Conservation (phyloP, 2,113 vertebrate genomes). For the Clinocottus analis region DNA sequence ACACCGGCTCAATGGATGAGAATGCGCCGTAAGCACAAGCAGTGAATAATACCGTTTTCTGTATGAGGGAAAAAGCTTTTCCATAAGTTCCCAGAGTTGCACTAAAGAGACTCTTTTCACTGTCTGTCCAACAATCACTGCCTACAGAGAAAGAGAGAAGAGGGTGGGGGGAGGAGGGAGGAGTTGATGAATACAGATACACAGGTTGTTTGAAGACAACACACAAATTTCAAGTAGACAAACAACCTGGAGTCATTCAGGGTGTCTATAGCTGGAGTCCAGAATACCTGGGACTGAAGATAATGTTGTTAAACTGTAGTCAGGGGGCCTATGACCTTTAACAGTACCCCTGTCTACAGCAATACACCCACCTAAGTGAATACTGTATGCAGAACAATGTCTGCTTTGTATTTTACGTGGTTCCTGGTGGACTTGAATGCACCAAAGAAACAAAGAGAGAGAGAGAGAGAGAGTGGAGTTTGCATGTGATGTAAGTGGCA, state of each 20-base stretch:
- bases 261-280: neutral
- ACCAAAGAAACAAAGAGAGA: neutral
- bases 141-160: constrained; percentile 68
- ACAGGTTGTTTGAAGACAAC: neutral
- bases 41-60: constrained; percentile 76
- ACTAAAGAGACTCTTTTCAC: constrained; percentile 78
- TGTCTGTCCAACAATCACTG: constrained; percentile 78
- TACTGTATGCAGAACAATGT: constrained; percentile 32
- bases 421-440: constrained; percentile 32
- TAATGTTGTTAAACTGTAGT: neutral
- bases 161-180: neutral
- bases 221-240: neutral
- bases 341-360: neutral
- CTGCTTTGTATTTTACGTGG: constrained; percentile 20
- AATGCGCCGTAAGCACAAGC: neutral
- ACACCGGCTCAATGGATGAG: neutral
- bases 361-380: constrained; percentile 7
- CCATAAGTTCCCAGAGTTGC: constrained; percentile 72
- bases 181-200: neutral
- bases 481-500: constrained; percentile 13
- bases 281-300: neutral
- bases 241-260: neutral
- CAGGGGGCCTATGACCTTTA: neutral
- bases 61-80: constrained; percentile 82
- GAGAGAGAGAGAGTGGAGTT: neutral